Evolutionary conservation across 2,113 vertebrate species (phyloP), one percentile per base, ranked within the genome.

Genomic region (Arenaria interpres): DNA sequence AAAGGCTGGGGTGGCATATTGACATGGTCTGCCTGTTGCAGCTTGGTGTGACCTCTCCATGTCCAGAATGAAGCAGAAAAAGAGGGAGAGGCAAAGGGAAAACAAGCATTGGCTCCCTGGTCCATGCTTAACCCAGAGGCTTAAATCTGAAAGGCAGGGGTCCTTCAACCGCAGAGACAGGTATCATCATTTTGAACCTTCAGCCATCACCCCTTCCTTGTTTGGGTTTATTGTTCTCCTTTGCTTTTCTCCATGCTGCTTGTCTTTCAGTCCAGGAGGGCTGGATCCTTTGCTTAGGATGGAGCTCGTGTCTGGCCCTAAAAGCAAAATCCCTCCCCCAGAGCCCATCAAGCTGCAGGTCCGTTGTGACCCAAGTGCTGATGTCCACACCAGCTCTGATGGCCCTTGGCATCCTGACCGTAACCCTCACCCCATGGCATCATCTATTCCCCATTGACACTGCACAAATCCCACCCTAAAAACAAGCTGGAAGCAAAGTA

Each of bases 241-340:
- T 71, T 39, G 9, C 6, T 63, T 51, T 89, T 74, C 23, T 59
- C n/a, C 10, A 16, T 5, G 1, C 11, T 73, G 12, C 7, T 84
- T 46, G 30, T 66, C 20, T 80, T 66, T 32, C 16, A 22, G n/a
- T n/a, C n/a, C 66, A 66, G 33, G 27, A 69, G 10, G 25, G 24
- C 46, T 57, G 6, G 2, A 4, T 45, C 2, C 0, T 45, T 78
- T 66, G 27, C 45, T 32, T 66, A 57, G 56, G 45, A 23, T 0
- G 35, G 37, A 89, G 37, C 14, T 82, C 0, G 1, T 32, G 10
- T 43, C 41, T 64, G 32, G 16, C 10, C 19, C n/a, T 41, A 45
- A 63, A 92, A 93, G 24, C 14, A 76, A 89, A 83, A 86, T 68
- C 37, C 48, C 9, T 1, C 37, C 85, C 6, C n/a, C 32, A 35